These are phyloP conservation scores for Ypsolopha scabrella DNA, from an alignment of 2,888 invertebrate genomes.

Conservation along the genomic window DNA sequence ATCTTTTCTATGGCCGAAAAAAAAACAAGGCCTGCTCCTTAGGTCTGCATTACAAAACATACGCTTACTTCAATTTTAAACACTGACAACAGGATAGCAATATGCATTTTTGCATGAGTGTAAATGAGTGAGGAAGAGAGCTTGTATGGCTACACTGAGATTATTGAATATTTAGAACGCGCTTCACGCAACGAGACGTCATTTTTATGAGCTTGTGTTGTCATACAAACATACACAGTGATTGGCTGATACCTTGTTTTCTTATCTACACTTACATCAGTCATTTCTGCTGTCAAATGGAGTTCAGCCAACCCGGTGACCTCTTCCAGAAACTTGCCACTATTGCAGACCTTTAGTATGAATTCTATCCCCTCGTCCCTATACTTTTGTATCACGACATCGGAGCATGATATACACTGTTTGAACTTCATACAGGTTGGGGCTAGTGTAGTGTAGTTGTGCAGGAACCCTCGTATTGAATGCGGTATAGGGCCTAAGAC, in stretches of 20 bases:
- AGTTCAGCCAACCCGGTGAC: conserved; percentile 83
- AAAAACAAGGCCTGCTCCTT: too few species aligned
- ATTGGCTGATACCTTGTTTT: too few species aligned
- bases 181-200: too few species aligned
- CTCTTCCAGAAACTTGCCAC: conserved; percentile 85
- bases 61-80: too few species aligned
- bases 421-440: conserved; percentile 90
- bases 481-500: conserved; percentile 90
- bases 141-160: too few species aligned
- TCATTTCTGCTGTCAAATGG: conserved; percentile 70
- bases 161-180: too few species aligned
- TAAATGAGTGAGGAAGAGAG: too few species aligned
- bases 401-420: conserved; percentile 94
- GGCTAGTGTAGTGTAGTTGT: conserved; percentile 73
- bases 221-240: too few species aligned
- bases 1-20: too few species aligned
- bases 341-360: conserved; percentile 82
- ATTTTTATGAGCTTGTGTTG: too few species aligned
- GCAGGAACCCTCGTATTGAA: conserved; percentile 92
- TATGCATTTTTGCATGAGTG: too few species aligned
- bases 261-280: conserved; percentile 51
- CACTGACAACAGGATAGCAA: too few species aligned
- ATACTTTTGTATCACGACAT: conserved; percentile 43
- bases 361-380: conserved; percentile 75
- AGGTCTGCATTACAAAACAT: neutral